Percentiles rank a stretch among this genome's conserved stretches.
Evolutionary conservation across 2,888 invertebrate species (phyloP).

Genomic region (Opisthograptis luteolata): DNA sequence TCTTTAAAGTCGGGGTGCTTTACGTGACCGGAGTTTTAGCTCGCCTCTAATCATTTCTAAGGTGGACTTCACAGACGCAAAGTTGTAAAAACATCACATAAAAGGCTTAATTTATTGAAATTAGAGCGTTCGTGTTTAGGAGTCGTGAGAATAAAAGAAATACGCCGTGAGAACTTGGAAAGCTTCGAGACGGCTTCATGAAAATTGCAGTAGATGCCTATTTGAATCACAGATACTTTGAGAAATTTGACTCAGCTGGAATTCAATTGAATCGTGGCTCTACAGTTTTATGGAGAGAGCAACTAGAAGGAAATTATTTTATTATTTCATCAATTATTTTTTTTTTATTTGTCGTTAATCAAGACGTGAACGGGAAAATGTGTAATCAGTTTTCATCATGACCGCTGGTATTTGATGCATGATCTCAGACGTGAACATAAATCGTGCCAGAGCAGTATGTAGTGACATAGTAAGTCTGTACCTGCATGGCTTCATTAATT

Average conservation of each 20-base stretch:
- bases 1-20: constrained; percentile 36
- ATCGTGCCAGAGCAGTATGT: constrained; percentile 17
- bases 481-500: constrained; percentile 34
- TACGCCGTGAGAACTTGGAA: constrained; percentile 18
- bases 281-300: not conserved
- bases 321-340: too few relatives aligned
- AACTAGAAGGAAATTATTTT: not conserved
- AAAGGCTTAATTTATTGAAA: constrained; percentile 32
- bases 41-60: constrained; percentile 30
- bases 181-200: not conserved
- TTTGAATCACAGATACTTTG: not conserved
- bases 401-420: constrained; percentile 16
- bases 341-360: too few relatives aligned
- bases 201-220: not conserved
- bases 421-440: constrained; percentile 19
- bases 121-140: constrained; percentile 18
- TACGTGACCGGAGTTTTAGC: constrained; percentile 38
- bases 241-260: not conserved
- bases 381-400: constrained; percentile 23
- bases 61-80: constrained; percentile 22
- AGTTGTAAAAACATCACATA: constrained; percentile 37
- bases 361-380: not conserved
- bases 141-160: constrained; percentile 13
- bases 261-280: not conserved
- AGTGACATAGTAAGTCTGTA: constrained; percentile 35